phyloP scores from a whole-genome alignment of 2,888 invertebrate species.

The Sabatieria punctata region DNA sequence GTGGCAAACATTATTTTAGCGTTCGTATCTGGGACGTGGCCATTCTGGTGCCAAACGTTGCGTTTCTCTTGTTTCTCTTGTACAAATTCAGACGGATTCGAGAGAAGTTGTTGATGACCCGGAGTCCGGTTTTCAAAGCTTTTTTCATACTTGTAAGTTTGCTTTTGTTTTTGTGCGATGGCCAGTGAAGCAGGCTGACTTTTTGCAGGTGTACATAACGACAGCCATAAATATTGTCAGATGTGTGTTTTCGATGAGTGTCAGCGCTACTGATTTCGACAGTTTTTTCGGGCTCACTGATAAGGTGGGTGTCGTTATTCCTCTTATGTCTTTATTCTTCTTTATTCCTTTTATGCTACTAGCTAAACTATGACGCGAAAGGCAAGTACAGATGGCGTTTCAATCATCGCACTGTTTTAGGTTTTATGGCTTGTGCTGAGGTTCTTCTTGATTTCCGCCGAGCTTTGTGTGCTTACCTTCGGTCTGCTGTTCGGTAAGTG shows the following conservation, averaged over 20 bases:
- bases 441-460: constrained; percentile 60
- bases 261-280: constrained; percentile 53
- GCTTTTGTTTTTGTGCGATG: constrained; percentile 50
- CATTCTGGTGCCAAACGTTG: constrained; percentile 55
- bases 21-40: constrained; percentile 63
- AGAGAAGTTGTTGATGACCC: constrained; percentile 53
- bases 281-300: constrained; percentile 51
- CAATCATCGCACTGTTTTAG: constrained; percentile 20
- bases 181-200: no score
- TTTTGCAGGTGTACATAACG: constrained; percentile 48
- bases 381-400: background rate
- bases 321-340: no score
- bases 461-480: constrained; percentile 65
- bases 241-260: constrained; percentile 59
- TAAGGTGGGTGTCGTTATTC: constrained; percentile 40
- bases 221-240: constrained; percentile 54
- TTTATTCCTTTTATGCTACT: no score
- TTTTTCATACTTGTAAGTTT: constrained; percentile 53
- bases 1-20: constrained; percentile 52
- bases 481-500: constrained; percentile 60
- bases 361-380: background rate
- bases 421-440: constrained; percentile 56
- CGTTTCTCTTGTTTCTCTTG: constrained; percentile 54
- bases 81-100: constrained; percentile 52
- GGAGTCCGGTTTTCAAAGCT: constrained; percentile 60